Evolutionary conservation across 2,888 invertebrate species (phyloP).

Genomic region (Amiota communis): DNA sequence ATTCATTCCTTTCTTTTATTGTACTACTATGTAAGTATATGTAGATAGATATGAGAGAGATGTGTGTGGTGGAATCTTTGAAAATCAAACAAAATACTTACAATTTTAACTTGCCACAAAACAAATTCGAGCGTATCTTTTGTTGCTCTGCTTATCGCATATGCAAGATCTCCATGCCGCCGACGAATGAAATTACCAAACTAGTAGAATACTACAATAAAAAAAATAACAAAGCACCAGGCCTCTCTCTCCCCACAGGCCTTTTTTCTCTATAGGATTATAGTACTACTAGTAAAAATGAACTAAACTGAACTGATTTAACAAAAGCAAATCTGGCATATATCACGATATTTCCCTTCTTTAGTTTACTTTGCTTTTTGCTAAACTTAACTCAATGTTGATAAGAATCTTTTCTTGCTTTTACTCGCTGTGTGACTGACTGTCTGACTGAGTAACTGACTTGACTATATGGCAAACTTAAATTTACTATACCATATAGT

Average conservation of each 20-base stretch:
- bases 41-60: too few species aligned
- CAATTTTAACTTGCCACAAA: conserved; percentile 6
- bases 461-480: too few species aligned
- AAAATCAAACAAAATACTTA: conserved; percentile 41
- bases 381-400: conserved; percentile 54
- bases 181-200: conserved; percentile 5
- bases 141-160: conserved; percentile 31
- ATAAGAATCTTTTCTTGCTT: conserved; percentile 57
- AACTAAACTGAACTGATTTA: conserved; percentile 41
- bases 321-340: conserved; percentile 63
- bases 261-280: too few species aligned
- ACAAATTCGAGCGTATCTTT: conserved; percentile 22
- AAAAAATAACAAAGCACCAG: conserved; percentile 40
- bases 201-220: conserved; percentile 53
- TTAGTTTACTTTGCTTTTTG: conserved; percentile 58
- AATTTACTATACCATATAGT: conserved; percentile 17
- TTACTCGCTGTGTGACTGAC: too few species aligned
- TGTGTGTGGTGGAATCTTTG: conserved; percentile 7
- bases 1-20: too few species aligned
- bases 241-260: background rate
- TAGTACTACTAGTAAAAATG: conserved; percentile 42
- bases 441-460: background rate
- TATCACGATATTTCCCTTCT: conserved; percentile 65
- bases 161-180: conserved; percentile 33
- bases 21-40: too few species aligned